Base-by-base conservation (phyloP, 2,113 vertebrate genomes). In the Okapia johnstoni region DNA sequence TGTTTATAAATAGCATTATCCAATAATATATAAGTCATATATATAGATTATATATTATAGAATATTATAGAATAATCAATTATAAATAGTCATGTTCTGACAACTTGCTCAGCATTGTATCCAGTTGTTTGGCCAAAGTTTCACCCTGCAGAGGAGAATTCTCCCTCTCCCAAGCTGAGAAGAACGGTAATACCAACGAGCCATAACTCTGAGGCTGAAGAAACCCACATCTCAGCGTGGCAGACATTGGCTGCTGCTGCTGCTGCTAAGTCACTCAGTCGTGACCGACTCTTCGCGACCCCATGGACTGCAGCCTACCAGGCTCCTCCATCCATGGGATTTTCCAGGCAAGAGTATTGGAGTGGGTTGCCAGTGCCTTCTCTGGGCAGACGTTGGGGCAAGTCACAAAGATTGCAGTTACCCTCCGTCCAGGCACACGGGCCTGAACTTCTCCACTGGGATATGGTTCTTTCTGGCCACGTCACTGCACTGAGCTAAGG, bases 351-450 rank as follows among this genome's bases (percentile, higher is more conserved):
- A 40, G 40, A 40, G 40, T 40, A 40, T 40, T 40, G 40, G 40
- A 40, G 40, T 40, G 40, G 40, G 40, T 3, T 40, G 40, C 40
- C 40, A 40, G 40, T 40, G 40, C 40, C 40, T 40, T 40, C 40
- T 40, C 40, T 4, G 5, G 40, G 40, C 40, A 40, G 40, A 40
- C 40, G 40, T 40, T 40, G 52, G 4, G 19, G 23, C 30, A 54
- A 5, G 10, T 88, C 19, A 73, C n/a, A 63, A 15, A 80, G 54
- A 33, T 3, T 13, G 63, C 12, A 5, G 0, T 36, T 63, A 25
- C 93, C 48, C 50, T 90, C 76, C 23, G 1, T 48, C 48, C 19
- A 33, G 7, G 23, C 16, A 4, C 52, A 60, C 60, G 46, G 36
- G 63, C 30, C 14, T 55, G 8, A 7, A 15, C 9, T 85, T 80